Base-by-base conservation (phyloP, 2,797 vertebrate genomes). In the Leptodactylus fallax region DNA sequence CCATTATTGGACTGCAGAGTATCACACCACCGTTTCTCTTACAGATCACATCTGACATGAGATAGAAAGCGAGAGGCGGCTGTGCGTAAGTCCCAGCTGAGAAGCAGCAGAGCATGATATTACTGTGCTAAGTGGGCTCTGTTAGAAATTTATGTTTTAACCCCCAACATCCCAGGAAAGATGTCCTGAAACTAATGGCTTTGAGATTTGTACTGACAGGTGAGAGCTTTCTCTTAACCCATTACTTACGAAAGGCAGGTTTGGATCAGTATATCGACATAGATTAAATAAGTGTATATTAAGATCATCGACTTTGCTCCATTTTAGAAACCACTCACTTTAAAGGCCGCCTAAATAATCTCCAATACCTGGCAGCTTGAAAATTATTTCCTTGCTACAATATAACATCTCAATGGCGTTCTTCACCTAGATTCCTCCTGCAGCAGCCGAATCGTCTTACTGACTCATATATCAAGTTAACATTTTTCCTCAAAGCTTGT, bases 81-180 rank as follows among this genome's bases (percentile, higher is more conserved):
- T 67, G 49, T 71, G 79, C 53, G 49, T 65, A 79, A 80, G 88
- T 86, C 88, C 85, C 88, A 89, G 84, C 63, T 89, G 88, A 89
- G 85, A 81, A 61, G 85, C 88, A 89, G 85, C 63, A 86, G 85
- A 86, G 79, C 84, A 86, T 86, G 88, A 86, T 89, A 89, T 89
- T 89, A 86, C 88, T 83, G 72, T 79, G 88, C 88, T 89, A 89
- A 89, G 85, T 89, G 85, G 84, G 14, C 80, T 89, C 85, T 58
- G 76, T 77, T 86, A 82, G 87, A 81, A 83, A 89, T 89, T 82
- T 83, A 86, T 82, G 87, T 49, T 77, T 88, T 86, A 89, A 86
- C 87, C 71, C 87, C 61, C n/a, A 79, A 71, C 27, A 49, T 45
- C 77, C 71, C 71, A 6, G 6, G 53, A 69, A 72, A 67, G 45